Evolutionary conservation across 2,888 invertebrate genomes (phyloP), one percentile per base, ranked within the genome.

Genomic region (Archips crataeganus): DNA sequence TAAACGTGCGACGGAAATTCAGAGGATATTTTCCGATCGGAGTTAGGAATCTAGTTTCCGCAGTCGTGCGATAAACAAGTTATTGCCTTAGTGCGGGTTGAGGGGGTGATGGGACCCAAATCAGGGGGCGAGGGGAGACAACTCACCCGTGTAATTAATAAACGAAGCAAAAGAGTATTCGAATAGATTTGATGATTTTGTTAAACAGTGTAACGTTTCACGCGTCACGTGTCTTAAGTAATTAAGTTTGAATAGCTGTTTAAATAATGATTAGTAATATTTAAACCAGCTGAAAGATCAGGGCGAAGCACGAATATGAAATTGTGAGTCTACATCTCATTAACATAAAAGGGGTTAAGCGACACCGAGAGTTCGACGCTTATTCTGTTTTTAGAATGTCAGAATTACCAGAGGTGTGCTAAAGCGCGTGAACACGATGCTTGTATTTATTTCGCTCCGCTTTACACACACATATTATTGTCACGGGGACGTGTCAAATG

Each of bases 401-500:
- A 34, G 54, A 54, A 54, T 42, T 63, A 39, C 23, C 13, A 47
- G 36, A 63, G 59, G 61, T 51, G 51, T 34, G 36, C 15, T 65
- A 65, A 65, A 59, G 39, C 61, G 15, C 60, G 45, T 34, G 75
- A 75, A 71, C 77, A 74, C 69, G 78, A 75, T 75, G 77, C 78
- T 79, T 78, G 79, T 81, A 80, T 83, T 79, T 85, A 86, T 85
- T 86, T 84, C 80, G 80, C 84, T 84, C 82, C 80, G 82, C 84
- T 87, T 87, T 87, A 86, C 86, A 85, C 82, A 85, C 84, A 85
- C 88, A 88, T 89, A 84, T 82, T 89, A 90, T 89, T 89, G 88
- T 90, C 86, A 87, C 84, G 85, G 84, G 84, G 85, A 90, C 89
- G 90, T 93, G 93, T 93, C 92, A 92, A 91, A 91, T 93, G 91